Evolutionary conservation across 2,888 invertebrate species (phyloP).

Genomic region (Microdon myrmicae): DNA sequence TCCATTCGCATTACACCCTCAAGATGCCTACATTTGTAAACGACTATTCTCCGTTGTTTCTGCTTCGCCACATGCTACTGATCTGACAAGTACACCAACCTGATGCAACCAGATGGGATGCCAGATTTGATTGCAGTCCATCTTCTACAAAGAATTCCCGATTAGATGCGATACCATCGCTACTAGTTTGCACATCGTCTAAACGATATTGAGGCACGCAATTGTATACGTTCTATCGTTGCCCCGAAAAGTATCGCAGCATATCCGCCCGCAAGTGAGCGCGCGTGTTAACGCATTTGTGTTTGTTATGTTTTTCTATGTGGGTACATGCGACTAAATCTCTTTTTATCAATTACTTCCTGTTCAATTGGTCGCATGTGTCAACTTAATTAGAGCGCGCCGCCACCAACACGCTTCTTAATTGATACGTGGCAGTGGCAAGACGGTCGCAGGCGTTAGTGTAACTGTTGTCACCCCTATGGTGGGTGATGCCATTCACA

Average conservation of each 20-base stretch:
- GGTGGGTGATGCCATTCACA: conserved; percentile 16
- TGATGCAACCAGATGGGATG: too few species aligned
- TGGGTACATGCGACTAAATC: conserved; percentile 33
- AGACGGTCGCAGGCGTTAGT: conserved; percentile 24
- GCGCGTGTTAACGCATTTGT: conserved; percentile 2
- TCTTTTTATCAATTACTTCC: conserved; percentile 52
- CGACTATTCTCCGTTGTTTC: too few species aligned
- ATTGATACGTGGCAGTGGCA: too few species aligned
- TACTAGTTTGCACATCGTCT: conserved; percentile 11
- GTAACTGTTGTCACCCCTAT: conserved; percentile 8
- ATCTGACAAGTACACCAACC: too few species aligned
- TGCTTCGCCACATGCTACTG: too few species aligned
- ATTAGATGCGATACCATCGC: conserved; percentile 46
- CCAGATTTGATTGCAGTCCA: too few species aligned
- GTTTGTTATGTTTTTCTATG: conserved; percentile 16
- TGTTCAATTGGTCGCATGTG: conserved; percentile 52
- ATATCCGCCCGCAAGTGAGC: too few species aligned
- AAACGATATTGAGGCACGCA: conserved; percentile 26
- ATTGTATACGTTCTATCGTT: too few species aligned
- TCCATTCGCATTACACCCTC: too few species aligned
- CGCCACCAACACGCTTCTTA: conserved; percentile 52
- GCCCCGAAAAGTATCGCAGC: too few species aligned
- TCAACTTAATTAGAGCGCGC: conserved; percentile 52
- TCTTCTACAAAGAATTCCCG: too few species aligned
- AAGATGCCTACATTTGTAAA: too few species aligned